Base-by-base conservation (phyloP, 2,113 vertebrate species). In the Pterophyllum scalare region DNA sequence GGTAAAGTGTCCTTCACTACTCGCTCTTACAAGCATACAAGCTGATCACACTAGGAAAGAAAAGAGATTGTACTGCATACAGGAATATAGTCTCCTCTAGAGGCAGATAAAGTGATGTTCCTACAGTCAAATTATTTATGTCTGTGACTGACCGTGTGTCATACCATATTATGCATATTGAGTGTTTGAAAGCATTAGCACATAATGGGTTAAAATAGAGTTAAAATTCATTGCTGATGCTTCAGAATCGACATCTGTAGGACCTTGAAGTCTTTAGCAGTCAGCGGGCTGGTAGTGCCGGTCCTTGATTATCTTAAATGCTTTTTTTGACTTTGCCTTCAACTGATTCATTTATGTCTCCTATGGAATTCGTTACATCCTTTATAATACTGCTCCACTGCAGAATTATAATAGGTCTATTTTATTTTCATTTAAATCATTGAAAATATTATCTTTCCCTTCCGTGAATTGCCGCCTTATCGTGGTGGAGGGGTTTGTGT, bases 1-100 rank as follows among this genome's bases (percentile, higher is more conserved):
- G 80, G 87, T 72, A 70, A 85, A 89, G 82, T 78, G 57, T 79
- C 83, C 81, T 83, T 85, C 76, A 77, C 57, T 43, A 54, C 62
- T 85, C 33, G n/a, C 78, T 64, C 77, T 59, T 85, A 88, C 84
- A 88, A 85, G 91, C 84, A 87, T 79, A 33, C 33, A 33, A 33
- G 35, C 56, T 58, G 10, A 59, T 75, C 59, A 64, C 72, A 80
- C 24, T 26, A 28, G 38, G 77, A 76, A 54, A 33, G 62, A 31
- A 75, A 31, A 28, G 31, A 40, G 13, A 12, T 14, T n/a, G 49
- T 54, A 20, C 49, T 8, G 52, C 52, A 20, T 56, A n/a, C 26
- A 52, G 46, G 17, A 72, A 10, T 20, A 26, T 31, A 52, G 52
- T 54, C 49, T 54, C n/a, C 52, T n/a, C 19, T 10, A 8, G 43